Evolutionary conservation across 2,113 vertebrate genomes (phyloP).

Genomic region (Rhinopithecus roxellana): DNA sequence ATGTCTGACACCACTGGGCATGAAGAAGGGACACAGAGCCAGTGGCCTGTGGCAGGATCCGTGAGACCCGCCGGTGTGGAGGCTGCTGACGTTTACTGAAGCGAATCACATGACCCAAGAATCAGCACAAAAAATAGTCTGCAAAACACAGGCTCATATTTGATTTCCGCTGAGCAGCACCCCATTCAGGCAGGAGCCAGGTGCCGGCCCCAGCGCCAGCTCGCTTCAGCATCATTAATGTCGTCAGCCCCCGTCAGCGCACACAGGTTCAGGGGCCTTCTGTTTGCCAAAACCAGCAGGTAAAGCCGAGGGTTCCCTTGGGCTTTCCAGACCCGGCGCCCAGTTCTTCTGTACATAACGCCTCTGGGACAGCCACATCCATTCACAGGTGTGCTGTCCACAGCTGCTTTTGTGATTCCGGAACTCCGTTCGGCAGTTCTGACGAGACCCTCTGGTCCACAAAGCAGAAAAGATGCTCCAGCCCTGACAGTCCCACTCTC

Average conservation of each 20-base stretch:
- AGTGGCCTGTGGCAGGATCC: fast-evolving
- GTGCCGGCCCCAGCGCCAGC: fast-evolving
- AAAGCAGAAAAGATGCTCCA: fast-evolving
- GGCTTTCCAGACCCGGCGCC: fast-evolving
- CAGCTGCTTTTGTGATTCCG: fast-evolving
- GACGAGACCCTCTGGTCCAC: fast-evolving
- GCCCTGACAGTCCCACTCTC: no score
- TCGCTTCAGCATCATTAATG: neutral
- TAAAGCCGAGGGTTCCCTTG: fast-evolving
- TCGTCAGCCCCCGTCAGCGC: fast-evolving
- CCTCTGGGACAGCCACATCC: neutral
- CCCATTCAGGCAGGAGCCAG: no score
- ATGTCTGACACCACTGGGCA: fast-evolving
- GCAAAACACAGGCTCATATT: fast-evolving
- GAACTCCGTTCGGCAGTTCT: neutral
- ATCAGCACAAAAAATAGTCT: neutral
- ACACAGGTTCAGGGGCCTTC: neutral
- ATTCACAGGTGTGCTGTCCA: neutral
- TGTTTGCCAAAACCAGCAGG: neutral
- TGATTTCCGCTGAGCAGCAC: fast-evolving
- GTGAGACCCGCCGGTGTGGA: fast-evolving
- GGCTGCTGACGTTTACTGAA: fast-evolving
- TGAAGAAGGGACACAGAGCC: neutral
- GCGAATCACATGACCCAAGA: fast-evolving
- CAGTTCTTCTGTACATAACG: neutral